Percentiles rank a stretch among this genome's conserved stretches.
phyloP scores from a whole-genome alignment of 1,140 invertebrate species.

The Physella acuta region DNA sequence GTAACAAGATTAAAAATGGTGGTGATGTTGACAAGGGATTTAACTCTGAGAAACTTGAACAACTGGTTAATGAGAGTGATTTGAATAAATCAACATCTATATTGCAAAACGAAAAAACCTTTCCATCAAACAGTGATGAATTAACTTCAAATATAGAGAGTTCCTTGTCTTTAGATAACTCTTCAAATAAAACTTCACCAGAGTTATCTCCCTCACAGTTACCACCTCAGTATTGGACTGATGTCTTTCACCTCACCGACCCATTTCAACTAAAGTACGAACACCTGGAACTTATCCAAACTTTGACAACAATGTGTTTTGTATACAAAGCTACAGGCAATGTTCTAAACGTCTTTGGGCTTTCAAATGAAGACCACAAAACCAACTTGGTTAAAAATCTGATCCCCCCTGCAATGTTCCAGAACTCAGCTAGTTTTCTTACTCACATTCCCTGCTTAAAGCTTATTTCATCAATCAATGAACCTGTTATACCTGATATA shows the following conservation, averaged over 20 bases:
- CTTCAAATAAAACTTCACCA: too few species aligned
- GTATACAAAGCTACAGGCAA: slow-evolving; percentile 4
- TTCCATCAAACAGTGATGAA: not conserved
- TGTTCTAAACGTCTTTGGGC: not conserved
- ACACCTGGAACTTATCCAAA: slow-evolving; percentile 2
- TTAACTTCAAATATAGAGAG: too few species aligned
- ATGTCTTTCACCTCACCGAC: slow-evolving; percentile 1
- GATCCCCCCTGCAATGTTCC: too few species aligned
- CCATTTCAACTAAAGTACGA: slow-evolving; percentile 1
- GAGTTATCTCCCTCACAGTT: not conserved
- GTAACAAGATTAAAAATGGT: not conserved
- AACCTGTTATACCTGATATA: too few species aligned
- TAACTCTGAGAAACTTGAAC: too few species aligned
- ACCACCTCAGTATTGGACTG: not conserved
- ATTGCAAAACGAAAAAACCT: not conserved
- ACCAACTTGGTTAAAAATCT: not conserved
- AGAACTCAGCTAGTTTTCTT: too few species aligned
- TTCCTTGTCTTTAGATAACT: too few species aligned
- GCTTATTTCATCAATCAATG: too few species aligned
- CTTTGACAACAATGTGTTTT: slow-evolving; percentile 15
- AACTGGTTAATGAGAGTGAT: too few species aligned
- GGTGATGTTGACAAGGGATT: not conserved
- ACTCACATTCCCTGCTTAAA: too few species aligned
- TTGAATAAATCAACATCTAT: too few species aligned
- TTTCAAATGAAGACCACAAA: not conserved